Base-by-base conservation (phyloP, 2,113 vertebrate genomes). In the Arenaria interpres region DNA sequence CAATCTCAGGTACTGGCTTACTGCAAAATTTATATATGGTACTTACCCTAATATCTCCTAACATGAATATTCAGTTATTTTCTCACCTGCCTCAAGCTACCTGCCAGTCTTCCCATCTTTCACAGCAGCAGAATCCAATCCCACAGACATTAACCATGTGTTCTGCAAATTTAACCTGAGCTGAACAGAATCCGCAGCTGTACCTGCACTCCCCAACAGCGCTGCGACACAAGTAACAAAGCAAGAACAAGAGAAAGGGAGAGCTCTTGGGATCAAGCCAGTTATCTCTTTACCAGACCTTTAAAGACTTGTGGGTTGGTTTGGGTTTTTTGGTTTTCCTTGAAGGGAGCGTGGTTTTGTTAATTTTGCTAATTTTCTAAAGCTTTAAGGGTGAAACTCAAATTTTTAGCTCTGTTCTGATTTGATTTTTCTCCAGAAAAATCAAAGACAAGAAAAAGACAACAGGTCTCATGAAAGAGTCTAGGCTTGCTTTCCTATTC, bases 201-300 rank as follows among this genome's bases (percentile, higher is more conserved):
- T 35, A 60, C 45, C 68, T 76, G 11, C 33, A 17, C 27, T 64
- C 12, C 39, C 30, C 50, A 56, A 17, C 35, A 39, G 0, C 2
- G 1, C 10, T 50, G n/a, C 0, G 0, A 59, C 83, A 71, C 0
- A 0, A 77, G 14, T 9, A 46, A 57, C 48, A 79, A 57, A 64
- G 35, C 28, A 80, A 45, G n/a, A 71, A 50, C 3, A 10, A 64
- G 30, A 57, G 18, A 77, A 77, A 7, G 4, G 5, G 9, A 63
- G 10, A 74, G 6, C 20, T 81, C 51, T 39, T 0, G 4, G 22
- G 43, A 78, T 72, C 63, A 77, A 82, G 35, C 6, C 43, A 25
- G 35, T 60, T 68, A 30, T 28, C 9, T 17, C 30, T 68, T 43
- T 57, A 33, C 23, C 14, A 79, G 30, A 33, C 7, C 2, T 72